Conservation (phyloP, 2,888 invertebrate species). For the Keiferia lycopersicella region DNA sequence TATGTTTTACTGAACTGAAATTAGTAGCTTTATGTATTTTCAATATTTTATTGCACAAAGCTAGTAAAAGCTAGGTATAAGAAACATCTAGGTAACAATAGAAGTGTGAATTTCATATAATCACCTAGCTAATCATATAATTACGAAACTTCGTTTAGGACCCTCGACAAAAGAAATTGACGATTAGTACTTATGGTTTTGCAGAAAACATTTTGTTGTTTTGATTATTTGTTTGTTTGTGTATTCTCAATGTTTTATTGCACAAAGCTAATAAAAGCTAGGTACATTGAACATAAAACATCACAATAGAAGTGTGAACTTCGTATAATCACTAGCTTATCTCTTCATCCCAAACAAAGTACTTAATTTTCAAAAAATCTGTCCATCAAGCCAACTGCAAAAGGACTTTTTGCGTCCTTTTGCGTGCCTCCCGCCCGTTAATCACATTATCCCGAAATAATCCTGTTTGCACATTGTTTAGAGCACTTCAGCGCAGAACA, state of each 20-base stretch:
- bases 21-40: not conserved
- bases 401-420: constrained; percentile 53
- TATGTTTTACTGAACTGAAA: constrained; percentile 13
- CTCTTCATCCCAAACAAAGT: constrained; percentile 7
- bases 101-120: too few relatives aligned
- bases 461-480: constrained; percentile 76
- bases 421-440: constrained; percentile 50
- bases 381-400: constrained; percentile 55
- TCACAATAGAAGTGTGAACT: constrained; percentile 1
- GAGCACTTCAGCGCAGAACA: constrained; percentile 57
- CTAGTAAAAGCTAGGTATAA: too few relatives aligned
- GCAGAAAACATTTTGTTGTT: too few relatives aligned
- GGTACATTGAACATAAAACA: not conserved
- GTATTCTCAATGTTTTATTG: not conserved
- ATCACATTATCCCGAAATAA: constrained; percentile 72
- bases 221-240: too few relatives aligned
- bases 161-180: too few relatives aligned
- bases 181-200: too few relatives aligned
- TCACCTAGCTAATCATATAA: too few relatives aligned
- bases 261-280: too few relatives aligned
- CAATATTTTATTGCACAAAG: not conserved
- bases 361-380: constrained; percentile 20
- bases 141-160: too few relatives aligned
- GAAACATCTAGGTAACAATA: too few relatives aligned
- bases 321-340: not conserved